Conservation (phyloP, 2,888 invertebrate genomes). For the Plebejus argus region DNA sequence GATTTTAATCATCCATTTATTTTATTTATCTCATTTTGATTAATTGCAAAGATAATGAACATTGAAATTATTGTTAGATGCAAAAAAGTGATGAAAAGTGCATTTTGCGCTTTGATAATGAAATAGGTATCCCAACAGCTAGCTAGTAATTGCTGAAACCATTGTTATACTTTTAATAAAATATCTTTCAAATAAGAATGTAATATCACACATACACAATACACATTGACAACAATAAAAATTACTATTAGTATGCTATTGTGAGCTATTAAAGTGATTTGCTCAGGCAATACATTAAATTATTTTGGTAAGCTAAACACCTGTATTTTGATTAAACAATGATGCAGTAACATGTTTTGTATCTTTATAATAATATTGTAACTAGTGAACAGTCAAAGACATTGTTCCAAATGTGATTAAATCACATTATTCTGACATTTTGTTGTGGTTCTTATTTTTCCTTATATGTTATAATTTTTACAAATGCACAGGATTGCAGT, state of each 20-base stretch:
- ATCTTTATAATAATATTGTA: constrained; percentile 53
- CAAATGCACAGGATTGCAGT: background rate
- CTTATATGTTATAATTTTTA: background rate
- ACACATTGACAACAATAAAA: background rate
- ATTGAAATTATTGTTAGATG: background rate
- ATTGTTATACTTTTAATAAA: background rate
- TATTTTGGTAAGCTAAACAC: background rate
- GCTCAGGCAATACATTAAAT: background rate
- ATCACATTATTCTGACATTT: constrained; percentile 58
- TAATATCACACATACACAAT: too few species aligned
- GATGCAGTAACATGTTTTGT: constrained; percentile 48
- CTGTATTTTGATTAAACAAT: background rate
- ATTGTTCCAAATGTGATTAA: constrained; percentile 72
- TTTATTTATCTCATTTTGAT: background rate
- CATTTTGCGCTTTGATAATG: background rate
- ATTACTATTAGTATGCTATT: background rate
- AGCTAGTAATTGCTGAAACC: background rate
- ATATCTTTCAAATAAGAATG: background rate
- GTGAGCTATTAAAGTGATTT: background rate
- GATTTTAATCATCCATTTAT: background rate
- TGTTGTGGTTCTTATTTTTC: constrained; percentile 33
- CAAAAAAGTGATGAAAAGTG: background rate
- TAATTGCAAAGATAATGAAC: background rate
- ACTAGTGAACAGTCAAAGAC: constrained; percentile 46
- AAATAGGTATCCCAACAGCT: too few species aligned